These are phyloP conservation scores for Epinephelus fuscoguttatus DNA, from an alignment of 2,113 vertebrate species.

Conservation along the genomic window DNA sequence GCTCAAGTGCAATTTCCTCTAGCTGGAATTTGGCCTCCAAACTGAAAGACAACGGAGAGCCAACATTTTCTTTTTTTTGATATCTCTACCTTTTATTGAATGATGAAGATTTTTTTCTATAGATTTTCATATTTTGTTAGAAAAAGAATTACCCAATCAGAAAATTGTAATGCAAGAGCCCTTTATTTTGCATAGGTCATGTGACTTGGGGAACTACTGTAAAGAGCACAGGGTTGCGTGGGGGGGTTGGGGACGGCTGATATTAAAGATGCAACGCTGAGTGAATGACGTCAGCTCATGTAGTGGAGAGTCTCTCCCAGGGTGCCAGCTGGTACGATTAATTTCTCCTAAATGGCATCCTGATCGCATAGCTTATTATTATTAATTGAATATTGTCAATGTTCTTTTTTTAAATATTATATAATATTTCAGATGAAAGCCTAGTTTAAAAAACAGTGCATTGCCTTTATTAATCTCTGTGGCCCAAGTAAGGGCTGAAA, in stretches of 20 bases:
- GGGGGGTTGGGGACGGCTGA: slow-evolving; percentile 21
- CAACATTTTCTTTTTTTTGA: slow-evolving; percentile 85
- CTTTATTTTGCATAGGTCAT: slow-evolving; percentile 84
- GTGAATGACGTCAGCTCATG: slow-evolving; percentile 78
- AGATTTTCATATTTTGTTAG: slow-evolving; percentile 86
- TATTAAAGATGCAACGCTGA: slow-evolving; percentile 63
- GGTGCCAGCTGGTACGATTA: slow-evolving; percentile 77
- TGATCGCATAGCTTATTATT: slow-evolving; percentile 69
- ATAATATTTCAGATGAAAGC: slow-evolving; percentile 80
- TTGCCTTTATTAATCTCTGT: slow-evolving; percentile 84
- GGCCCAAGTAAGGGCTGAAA: slow-evolving; percentile 77
- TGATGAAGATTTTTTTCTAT: slow-evolving; percentile 87
- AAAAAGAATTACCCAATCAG: slow-evolving; percentile 80
- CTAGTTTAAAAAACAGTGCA: slow-evolving; percentile 82
- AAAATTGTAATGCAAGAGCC: slow-evolving; percentile 82
- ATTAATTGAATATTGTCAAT: slow-evolving; percentile 81
- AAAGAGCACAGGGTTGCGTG: slow-evolving; percentile 66
- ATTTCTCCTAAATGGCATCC: slow-evolving; percentile 82
- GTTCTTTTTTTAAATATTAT: slow-evolving; percentile 78
- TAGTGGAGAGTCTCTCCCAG: slow-evolving; percentile 70
- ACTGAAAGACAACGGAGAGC: slow-evolving; percentile 83
- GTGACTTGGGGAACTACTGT: slow-evolving; percentile 75
- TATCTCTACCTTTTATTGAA: slow-evolving; percentile 86
- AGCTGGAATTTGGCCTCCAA: slow-evolving; percentile 84
- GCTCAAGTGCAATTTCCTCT: slow-evolving; percentile 95